These are phyloP conservation scores for Nematolebias whitei DNA, from an alignment of 2,113 vertebrate species.

Conservation along the genomic window DNA sequence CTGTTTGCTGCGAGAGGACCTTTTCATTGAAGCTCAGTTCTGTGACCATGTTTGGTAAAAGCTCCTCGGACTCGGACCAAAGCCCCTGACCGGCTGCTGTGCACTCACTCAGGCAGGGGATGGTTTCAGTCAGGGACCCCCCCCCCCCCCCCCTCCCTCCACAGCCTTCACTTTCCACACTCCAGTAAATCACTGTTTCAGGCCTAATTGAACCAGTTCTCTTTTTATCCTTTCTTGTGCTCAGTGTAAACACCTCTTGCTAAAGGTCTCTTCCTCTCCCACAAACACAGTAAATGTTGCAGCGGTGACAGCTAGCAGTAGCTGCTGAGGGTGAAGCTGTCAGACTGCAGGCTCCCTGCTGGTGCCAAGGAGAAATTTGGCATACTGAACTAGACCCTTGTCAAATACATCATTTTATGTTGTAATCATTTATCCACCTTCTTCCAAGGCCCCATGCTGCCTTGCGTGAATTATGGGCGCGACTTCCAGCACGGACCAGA, in stretches of 20 bases:
- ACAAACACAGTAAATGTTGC: not conserved
- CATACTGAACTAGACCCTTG: no score
- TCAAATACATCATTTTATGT: not conserved
- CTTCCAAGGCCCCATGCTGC: no score
- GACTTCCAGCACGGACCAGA: no score
- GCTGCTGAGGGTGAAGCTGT: constrained; percentile 10
- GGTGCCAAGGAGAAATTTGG: not conserved
- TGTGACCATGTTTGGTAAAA: constrained; percentile 86
- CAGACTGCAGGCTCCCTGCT: constrained; percentile 1
- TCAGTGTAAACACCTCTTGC: not conserved
- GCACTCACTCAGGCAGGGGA: constrained; percentile 33
- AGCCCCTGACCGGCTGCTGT: constrained; percentile 64
- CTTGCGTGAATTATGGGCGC: no score
- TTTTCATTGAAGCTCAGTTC: constrained; percentile 68
- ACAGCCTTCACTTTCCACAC: constrained; percentile 25
- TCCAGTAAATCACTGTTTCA: constrained; percentile 14
- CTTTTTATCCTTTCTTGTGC: constrained; percentile 25
- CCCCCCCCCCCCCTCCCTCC: constrained; percentile 13
- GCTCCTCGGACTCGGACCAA: constrained; percentile 63
- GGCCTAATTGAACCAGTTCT: constrained; percentile 17
- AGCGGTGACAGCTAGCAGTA: constrained; percentile 23
- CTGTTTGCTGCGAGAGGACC: constrained; percentile 46
- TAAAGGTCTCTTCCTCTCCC: constrained; percentile 10
- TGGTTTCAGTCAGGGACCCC: constrained; percentile 71
- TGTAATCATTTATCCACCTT: no score